These are phyloP conservation scores for Busseola fusca DNA, from an alignment of 2,888 invertebrate species.

Conservation along the genomic window DNA sequence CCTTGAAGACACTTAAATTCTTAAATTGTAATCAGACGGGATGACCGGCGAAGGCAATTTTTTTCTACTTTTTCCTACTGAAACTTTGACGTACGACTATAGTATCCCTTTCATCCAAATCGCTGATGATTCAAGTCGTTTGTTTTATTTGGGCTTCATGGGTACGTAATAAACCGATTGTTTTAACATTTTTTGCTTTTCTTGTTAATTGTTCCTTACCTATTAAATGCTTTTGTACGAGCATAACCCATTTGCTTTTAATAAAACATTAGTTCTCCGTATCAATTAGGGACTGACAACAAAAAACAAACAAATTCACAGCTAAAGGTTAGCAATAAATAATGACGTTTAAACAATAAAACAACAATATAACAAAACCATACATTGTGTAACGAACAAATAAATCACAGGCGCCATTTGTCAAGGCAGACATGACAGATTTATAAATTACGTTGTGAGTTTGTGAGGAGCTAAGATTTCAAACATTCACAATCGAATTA, in stretches of 20 bases:
- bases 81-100: too few relatives aligned
- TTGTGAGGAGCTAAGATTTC: slow-evolving; percentile 66
- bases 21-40: too few relatives aligned
- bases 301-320: slow-evolving; percentile 24
- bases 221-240: background rate
- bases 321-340: slow-evolving; percentile 52
- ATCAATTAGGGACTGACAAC: slow-evolving; percentile 30
- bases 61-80: too few relatives aligned
- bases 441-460: slow-evolving; percentile 57
- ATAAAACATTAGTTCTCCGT: slow-evolving; percentile 17
- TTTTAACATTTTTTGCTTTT: background rate
- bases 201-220: too few relatives aligned
- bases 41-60: too few relatives aligned
- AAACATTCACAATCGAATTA: slow-evolving; percentile 76
- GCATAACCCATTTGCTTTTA: background rate
- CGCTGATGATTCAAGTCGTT: background rate
- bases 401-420: slow-evolving; percentile 59
- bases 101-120: background rate
- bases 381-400: slow-evolving; percentile 51
- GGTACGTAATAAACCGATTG: background rate
- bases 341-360: slow-evolving; percentile 46
- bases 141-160: background rate
- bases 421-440: slow-evolving; percentile 53
- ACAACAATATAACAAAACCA: slow-evolving; percentile 31
- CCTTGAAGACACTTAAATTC: too few relatives aligned